A percentile compares a stretch with the other conserved stretches of the same genome.
These are phyloP conservation scores for Anabas testudineus DNA, from an alignment of 2,797 vertebrate species.

Conservation along the genomic window DNA sequence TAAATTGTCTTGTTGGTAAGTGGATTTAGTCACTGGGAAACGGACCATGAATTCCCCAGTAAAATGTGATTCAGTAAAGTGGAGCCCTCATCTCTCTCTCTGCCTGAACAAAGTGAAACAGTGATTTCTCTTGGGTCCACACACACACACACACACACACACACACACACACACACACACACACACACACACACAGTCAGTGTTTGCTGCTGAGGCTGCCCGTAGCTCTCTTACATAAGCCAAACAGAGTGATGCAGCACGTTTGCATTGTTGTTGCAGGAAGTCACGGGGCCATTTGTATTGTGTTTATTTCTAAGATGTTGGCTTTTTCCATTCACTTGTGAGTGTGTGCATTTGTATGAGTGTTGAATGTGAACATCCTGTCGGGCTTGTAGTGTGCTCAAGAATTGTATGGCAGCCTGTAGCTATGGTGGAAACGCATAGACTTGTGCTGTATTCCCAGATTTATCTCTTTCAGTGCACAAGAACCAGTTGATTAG, in stretches of 20 bases:
- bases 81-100: constrained; percentile 45
- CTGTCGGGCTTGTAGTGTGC: constrained; percentile 63
- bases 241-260: constrained; percentile 68
- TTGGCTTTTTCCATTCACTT: constrained; percentile 66
- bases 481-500: constrained; percentile 18
- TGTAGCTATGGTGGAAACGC: constrained; percentile 46
- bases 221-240: constrained; percentile 74
- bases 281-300: constrained; percentile 71
- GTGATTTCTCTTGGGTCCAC: constrained; percentile 69
- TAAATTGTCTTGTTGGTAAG: constrained; percentile 72
- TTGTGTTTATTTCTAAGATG: constrained; percentile 80
- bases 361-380: constrained; percentile 69
- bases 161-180: constrained; percentile 31
- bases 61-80: constrained; percentile 77
- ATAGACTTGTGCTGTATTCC: constrained; percentile 43
- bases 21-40: constrained; percentile 72
- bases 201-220: constrained; percentile 55
- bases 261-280: constrained; percentile 80
- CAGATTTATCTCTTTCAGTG: constrained; percentile 28
- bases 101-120: constrained; percentile 73
- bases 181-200: constrained; percentile 37
- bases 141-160: constrained; percentile 34
- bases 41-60: constrained; percentile 73
- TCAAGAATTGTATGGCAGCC: constrained; percentile 52
- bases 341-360: constrained; percentile 46